phyloP scores from a whole-genome alignment of 2,797 vertebrate genomes.

The Megalops cyprinoides region DNA sequence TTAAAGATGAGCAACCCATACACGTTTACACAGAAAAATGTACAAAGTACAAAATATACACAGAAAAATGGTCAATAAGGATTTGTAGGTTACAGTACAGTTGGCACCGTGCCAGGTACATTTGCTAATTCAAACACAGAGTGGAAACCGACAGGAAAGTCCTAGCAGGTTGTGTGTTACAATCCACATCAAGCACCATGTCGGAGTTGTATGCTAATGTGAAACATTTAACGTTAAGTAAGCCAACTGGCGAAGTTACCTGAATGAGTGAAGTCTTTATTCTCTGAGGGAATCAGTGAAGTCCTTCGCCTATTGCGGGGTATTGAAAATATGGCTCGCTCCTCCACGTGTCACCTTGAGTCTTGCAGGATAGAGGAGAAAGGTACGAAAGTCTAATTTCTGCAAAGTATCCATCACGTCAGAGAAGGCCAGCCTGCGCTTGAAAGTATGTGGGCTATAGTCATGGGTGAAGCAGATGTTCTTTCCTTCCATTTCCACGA shows the following conservation, averaged over 20 bases:
- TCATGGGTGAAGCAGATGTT: not conserved
- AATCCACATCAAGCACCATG: not conserved
- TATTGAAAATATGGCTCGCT: slow-evolving; percentile 6
- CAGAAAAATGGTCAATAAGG: not conserved
- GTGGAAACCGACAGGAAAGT: not conserved
- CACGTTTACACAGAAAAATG: no score
- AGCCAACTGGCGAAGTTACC: not conserved
- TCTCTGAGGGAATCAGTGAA: slow-evolving; percentile 1
- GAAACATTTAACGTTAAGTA: not conserved
- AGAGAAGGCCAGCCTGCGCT: slow-evolving; percentile 8
- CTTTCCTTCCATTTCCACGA: not conserved
- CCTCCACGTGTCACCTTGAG: not conserved
- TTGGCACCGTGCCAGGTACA: not conserved
- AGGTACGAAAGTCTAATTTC: slow-evolving; percentile 2
- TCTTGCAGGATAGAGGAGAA: slow-evolving; percentile 8
- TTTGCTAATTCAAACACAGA: not conserved
- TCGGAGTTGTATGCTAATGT: not conserved
- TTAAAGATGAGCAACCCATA: no score
- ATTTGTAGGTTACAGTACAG: not conserved
- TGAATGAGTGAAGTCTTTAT: not conserved
- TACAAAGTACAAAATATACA: slow-evolving; percentile 1
- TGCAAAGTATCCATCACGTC: not conserved
- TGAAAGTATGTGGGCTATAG: slow-evolving; percentile 10
- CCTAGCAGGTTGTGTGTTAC: not conserved
- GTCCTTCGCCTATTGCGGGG: slow-evolving; percentile 8